Conservation (phyloP, 2,797 vertebrate species). For the Melanotaenia parkinsoni region DNA sequence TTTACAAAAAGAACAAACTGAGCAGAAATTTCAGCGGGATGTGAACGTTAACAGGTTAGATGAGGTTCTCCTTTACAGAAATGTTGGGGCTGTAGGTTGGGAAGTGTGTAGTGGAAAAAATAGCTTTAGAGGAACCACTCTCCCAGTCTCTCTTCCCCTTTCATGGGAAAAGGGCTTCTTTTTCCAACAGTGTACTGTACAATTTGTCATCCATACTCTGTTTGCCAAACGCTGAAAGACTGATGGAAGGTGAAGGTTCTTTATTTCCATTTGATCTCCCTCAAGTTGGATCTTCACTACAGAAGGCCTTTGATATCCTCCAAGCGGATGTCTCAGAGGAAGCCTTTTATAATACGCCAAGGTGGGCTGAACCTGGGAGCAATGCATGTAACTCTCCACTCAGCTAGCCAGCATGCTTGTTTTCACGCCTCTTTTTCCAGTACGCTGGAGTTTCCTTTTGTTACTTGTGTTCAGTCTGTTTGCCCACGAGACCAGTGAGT, state of each 20-base stretch:
- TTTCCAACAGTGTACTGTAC: slow-evolving; percentile 32
- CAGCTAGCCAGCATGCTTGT: slow-evolving; percentile 44
- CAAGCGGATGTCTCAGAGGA: slow-evolving; percentile 69
- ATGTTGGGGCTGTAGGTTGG: slow-evolving; percentile 3
- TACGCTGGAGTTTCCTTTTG: slow-evolving; percentile 57
- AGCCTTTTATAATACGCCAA: slow-evolving; percentile 71
- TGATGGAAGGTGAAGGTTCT: slow-evolving; percentile 58
- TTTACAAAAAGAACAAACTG: neutral
- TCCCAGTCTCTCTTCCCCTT: slow-evolving; percentile 38
- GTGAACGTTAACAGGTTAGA: neutral
- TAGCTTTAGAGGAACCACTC: slow-evolving; percentile 1
- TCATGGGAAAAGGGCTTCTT: slow-evolving; percentile 36
- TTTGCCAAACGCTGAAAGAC: slow-evolving; percentile 44
- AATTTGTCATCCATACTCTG: slow-evolving; percentile 34
- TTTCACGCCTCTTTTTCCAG: slow-evolving; percentile 61
- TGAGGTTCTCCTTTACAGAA: neutral
- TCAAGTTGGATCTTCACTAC: slow-evolving; percentile 52
- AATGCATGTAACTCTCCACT: slow-evolving; percentile 38
- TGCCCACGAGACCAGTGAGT: slow-evolving; percentile 21
- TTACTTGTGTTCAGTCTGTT: slow-evolving; percentile 29
- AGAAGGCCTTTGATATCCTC: slow-evolving; percentile 67
- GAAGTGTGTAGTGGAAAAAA: slow-evolving; percentile 10
- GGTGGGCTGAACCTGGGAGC: slow-evolving; percentile 52
- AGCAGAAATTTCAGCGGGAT: neutral
- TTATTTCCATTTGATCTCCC: slow-evolving; percentile 68